Evolutionary conservation across 2,113 vertebrate genomes (phyloP), one percentile per base, ranked within the genome.

Genomic region (Poecile atricapillus): DNA sequence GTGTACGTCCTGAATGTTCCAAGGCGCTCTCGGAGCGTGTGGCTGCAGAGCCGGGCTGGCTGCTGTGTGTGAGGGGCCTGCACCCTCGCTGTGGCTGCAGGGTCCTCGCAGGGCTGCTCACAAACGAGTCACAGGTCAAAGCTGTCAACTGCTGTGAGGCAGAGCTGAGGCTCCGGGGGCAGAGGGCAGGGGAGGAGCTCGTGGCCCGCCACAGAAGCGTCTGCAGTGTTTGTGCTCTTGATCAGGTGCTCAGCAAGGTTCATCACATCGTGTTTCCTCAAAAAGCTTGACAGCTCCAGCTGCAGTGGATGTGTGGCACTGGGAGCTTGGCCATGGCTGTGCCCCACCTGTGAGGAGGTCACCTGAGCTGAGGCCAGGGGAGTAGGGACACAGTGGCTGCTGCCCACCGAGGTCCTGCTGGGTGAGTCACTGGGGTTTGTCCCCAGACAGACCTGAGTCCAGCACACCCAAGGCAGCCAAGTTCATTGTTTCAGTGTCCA

Each of bases 1-100:
- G 30, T 96, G 93, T 96, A 83, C 88, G 93, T 94, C 60, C 79
- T 94, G 93, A 97, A 96, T 97, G 94, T 97, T 90, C 39, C 50
- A 17, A 5, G 35, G 7, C 20, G 92, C 87, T 87, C 87, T 55
- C 84, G 3, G 31, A 80, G 90, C 17, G 2, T 50, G 2, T 22
- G 70, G 16, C 78, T 4, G 87, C 92, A 73, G 94, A 90, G 94
- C 93, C 86, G 18, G 22, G 14, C 0, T 9, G 83, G 65, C 74
- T 3, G 76, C 71, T 9, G 4, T 56, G 76, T 28, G 35, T 8
- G 13, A 37, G 69, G 37, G 63, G 41, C 63, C 90, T 63, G 91
- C 55, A 3, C 69, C 59, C 87, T 14, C 47, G 27, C 86, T 59
- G 67, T 13, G 2, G 25, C 80, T 39, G 86, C 91, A 83, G 87